Evolutionary conservation across 1,140 invertebrate genomes (phyloP), one percentile per base, ranked within the genome.

Genomic region (Pseudomyrmex flavicornis): DNA sequence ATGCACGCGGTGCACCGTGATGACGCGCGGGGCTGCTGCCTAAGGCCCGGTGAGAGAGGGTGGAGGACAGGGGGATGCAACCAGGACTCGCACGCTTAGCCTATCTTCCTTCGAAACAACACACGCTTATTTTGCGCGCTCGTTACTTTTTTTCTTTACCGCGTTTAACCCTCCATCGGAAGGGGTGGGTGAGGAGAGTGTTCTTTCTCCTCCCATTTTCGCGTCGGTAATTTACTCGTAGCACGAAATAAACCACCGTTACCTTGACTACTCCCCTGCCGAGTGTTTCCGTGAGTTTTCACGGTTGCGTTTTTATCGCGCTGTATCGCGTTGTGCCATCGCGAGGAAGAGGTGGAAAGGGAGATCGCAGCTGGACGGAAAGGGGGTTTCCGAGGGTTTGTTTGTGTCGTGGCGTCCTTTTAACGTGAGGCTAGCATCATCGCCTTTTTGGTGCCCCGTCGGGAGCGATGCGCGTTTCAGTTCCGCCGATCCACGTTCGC

Each of bases 201-300:
- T 35, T 35, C 15, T 58, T 72, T 63, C 59, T 56, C 52, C 50
- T 56, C 13, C 10, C 20, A n/a, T 7, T 62, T 52, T 9, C 15
- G 56, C 73, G 72, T 8, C 73, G 79, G 87, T 89, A 89, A 89
- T 89, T 89, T 89, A 85, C 66, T 82, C 77, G 85, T 83, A 50
- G 87, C 88, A 89, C 82, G 87, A 85, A 89, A 89, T 89, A 89
- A 89, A 89, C 85, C 77, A 66, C 62, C 85, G 88, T 89, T 89
- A 84, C 85, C 87, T 89, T 89, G 88, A 89, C 88, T 89, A 89
- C 85, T 85, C 87, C 87, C 87, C 79, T 63, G 82, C 54, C 77
- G 61, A 63, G 72, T 82, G 63, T 87, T 86, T 74, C 85, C 76
- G 75, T 82, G 76, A 86, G 84, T 89, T 89, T 89, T 83, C 87